Evolutionary conservation across 2,113 vertebrate genomes (phyloP).

Genomic region (Formicarius rufipectus): DNA sequence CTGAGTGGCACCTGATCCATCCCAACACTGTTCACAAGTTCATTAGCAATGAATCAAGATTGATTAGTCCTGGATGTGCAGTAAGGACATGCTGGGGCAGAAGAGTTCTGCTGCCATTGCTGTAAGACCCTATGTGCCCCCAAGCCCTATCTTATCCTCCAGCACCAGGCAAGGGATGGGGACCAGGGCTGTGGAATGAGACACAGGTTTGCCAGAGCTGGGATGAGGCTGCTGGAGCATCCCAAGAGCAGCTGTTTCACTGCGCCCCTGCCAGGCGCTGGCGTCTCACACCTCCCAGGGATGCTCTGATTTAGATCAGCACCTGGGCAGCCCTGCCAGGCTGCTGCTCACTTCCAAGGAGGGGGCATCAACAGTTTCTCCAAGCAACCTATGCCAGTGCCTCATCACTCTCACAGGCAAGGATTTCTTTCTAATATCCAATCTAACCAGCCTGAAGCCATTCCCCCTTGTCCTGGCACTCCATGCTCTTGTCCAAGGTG

Average conservation of each 20-base stretch:
- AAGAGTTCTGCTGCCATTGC: not conserved
- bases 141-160: not conserved
- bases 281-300: not conserved
- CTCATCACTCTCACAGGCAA: not conserved
- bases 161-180: not conserved
- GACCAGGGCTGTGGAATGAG: not conserved
- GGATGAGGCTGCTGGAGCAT: not conserved
- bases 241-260: not conserved
- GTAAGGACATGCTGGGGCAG: not conserved
- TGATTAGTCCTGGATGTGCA: slow-evolving; percentile 7
- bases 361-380: not conserved
- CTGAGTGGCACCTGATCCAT: slow-evolving; percentile 62
- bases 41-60: slow-evolving; percentile 58
- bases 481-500: not conserved
- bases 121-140: rapidly evolving
- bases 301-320: not conserved
- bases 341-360: not conserved
- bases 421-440: not conserved
- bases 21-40: slow-evolving; percentile 41
- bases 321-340: not conserved
- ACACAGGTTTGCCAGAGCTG: rapidly evolving
- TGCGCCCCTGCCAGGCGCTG: rapidly evolving
- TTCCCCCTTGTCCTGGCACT: not conserved
- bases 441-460: not conserved
- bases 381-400: not conserved